These are phyloP conservation scores for Nesogale talazaci DNA, from an alignment of 2,113 vertebrate species.

Conservation along the genomic window DNA sequence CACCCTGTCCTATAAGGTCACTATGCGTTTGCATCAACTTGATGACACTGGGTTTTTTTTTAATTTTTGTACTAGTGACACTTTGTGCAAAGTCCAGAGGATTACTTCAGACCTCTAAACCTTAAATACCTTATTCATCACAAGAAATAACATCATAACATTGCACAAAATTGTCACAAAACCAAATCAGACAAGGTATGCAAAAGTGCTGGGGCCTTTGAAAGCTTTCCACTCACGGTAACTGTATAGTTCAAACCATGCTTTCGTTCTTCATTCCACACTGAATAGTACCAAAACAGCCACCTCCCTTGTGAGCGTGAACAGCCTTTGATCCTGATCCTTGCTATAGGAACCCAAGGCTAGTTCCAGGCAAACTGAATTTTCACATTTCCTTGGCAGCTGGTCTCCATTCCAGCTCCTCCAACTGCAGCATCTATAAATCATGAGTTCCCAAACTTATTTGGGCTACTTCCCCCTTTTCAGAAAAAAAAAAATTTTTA, in stretches of 20 bases:
- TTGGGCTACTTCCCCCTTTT: too few species aligned
- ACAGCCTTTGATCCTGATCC: not conserved
- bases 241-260: not conserved
- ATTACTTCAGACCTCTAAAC: not conserved
- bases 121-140: not conserved
- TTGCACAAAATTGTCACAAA: not conserved
- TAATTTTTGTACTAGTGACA: too few species aligned
- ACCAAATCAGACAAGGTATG: not conserved
- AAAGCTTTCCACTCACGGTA: not conserved
- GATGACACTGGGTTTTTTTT: too few species aligned
- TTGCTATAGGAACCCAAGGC: not conserved
- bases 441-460: too few species aligned
- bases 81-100: not conserved
- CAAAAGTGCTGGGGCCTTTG: not conserved
- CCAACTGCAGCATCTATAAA: not conserved
- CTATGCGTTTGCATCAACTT: too few species aligned
- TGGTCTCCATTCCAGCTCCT: not conserved
- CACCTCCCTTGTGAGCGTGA: not conserved
- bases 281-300: not conserved
- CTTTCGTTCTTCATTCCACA: not conserved
- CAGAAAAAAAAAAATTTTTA: too few species aligned
- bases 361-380: not conserved
- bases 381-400: not conserved
- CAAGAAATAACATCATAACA: not conserved
- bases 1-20: too few species aligned